A percentile compares a stretch with the other conserved stretches of the same genome.
These are phyloP conservation scores for Thalassophryne amazonica DNA, from an alignment of 2,797 vertebrate species.

Conservation along the genomic window DNA sequence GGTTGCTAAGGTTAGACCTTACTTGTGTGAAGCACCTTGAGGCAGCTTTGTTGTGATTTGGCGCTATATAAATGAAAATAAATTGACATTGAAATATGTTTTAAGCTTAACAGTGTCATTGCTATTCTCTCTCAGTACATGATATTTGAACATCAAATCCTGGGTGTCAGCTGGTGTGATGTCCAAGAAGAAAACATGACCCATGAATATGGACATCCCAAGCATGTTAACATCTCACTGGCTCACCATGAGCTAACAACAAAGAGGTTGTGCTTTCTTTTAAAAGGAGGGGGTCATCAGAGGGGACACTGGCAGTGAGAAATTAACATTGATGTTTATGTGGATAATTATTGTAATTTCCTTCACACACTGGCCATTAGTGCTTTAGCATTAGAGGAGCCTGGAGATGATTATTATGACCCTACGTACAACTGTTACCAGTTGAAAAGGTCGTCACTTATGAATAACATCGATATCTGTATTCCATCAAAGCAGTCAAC, in stretches of 20 bases:
- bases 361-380: conserved; percentile 67
- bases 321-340: conserved; percentile 68
- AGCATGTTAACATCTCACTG: conserved; percentile 24
- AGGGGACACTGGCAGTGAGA: conserved; percentile 56
- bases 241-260: conserved; percentile 31
- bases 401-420: conserved; percentile 55
- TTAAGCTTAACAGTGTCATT: background rate
- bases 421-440: conserved; percentile 52
- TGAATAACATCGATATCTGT: conserved; percentile 53
- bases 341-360: conserved; percentile 78
- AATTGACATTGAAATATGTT: too few relatives aligned
- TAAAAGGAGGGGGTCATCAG: conserved; percentile 52
- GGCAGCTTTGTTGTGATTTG: too few relatives aligned
- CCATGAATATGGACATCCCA: conserved; percentile 7
- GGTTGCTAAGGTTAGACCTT: too few relatives aligned
- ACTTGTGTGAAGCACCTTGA: too few relatives aligned
- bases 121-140: conserved; percentile 8
- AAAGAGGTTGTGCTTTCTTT: conserved; percentile 50
- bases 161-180: conserved; percentile 29
- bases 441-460: conserved; percentile 58
- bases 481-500: conserved; percentile 49
- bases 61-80: too few relatives aligned
- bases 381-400: conserved; percentile 52
- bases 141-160: conserved; percentile 6
- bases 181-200: conserved; percentile 29